Evolutionary conservation across 2,113 vertebrate species (phyloP).

Genomic region (Perca fluviatilis): DNA sequence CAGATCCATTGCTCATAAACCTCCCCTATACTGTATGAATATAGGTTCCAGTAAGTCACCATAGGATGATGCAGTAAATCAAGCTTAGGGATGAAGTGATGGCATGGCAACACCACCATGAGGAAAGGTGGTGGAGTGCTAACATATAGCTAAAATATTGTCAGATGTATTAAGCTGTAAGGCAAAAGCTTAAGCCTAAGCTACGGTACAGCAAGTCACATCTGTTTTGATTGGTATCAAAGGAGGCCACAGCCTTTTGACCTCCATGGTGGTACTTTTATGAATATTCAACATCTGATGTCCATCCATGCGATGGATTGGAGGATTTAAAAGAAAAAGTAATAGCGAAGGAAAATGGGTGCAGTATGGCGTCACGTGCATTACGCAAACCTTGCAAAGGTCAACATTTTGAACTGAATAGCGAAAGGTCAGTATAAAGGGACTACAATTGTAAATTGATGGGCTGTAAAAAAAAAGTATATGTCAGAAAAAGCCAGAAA

Average conservation of each 20-base stretch:
- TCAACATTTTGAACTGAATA: not conserved
- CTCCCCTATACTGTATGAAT: not conserved
- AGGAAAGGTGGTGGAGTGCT: not conserved
- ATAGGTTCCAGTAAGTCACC: not conserved
- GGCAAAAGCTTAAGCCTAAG: constrained; percentile 30
- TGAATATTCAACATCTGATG: not conserved
- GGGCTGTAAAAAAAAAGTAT: not conserved
- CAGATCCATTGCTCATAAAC: not conserved
- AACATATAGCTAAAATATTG: not conserved
- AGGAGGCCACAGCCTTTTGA: constrained; percentile 6
- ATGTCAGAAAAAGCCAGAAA: not conserved
- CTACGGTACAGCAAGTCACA: constrained; percentile 25
- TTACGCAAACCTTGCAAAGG: not conserved
- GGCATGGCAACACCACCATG: not conserved
- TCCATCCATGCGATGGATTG: too few relatives aligned
- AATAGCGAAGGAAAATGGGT: not conserved
- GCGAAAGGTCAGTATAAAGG: not conserved
- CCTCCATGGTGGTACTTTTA: not conserved
- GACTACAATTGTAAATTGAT: not conserved
- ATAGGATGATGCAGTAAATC: not conserved
- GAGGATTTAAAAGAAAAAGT: not conserved
- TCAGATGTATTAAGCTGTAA: constrained; percentile 29
- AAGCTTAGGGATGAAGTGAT: not conserved
- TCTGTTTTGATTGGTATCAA: constrained; percentile 26
- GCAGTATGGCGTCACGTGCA: too few relatives aligned